Evolutionary conservation across 2,113 vertebrate genomes (phyloP).

Genomic region (Rhegmatorhina hoffmannsi): DNA sequence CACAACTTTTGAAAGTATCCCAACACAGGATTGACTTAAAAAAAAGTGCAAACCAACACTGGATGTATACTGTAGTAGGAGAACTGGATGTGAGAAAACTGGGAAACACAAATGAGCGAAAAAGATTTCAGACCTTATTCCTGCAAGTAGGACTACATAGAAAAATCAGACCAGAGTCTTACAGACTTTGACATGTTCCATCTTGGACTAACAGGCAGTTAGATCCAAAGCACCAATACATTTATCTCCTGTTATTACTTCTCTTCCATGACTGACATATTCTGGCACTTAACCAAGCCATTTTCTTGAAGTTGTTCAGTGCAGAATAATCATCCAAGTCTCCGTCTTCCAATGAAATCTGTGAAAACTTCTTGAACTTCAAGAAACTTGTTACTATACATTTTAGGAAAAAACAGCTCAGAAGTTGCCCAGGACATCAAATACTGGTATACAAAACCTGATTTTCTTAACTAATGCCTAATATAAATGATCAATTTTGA

Average conservation of each 20-base stretch:
- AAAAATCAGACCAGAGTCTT: not conserved
- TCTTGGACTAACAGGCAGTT: not conserved
- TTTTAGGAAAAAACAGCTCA: not conserved
- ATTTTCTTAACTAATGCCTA: not conserved
- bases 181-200: not conserved
- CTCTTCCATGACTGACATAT: not conserved
- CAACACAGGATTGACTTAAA: not conserved
- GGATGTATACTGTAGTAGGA: not conserved
- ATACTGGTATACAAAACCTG: not conserved
- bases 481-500: not conserved
- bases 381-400: not conserved
- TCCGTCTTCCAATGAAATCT: not conserved
- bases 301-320: not conserved
- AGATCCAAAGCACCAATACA: not conserved
- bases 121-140: not conserved
- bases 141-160: not conserved
- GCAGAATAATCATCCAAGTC: not conserved
- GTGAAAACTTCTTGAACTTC: not conserved
- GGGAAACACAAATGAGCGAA: not conserved
- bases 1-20: not conserved
- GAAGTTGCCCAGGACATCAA: not conserved
- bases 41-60: not conserved
- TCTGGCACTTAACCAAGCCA: not conserved
- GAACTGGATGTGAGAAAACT: not conserved
- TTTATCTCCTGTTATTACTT: not conserved